phyloP scores from a whole-genome alignment of 2,113 vertebrate genomes.

The Desmodus rotundus region DNA sequence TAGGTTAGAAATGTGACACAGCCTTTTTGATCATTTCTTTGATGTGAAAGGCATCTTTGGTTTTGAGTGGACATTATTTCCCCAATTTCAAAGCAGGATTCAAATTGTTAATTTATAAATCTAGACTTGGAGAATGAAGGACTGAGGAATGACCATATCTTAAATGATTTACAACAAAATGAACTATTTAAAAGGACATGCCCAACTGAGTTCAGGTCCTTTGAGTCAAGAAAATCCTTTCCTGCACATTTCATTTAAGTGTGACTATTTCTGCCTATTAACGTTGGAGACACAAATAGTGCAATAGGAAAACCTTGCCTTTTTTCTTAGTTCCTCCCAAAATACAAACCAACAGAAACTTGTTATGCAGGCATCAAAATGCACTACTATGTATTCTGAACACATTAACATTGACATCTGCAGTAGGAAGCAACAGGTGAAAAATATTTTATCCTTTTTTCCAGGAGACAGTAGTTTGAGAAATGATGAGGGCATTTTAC shows the following conservation, averaged over 20 bases:
- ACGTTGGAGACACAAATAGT: slow-evolving; percentile 89
- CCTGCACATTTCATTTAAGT: slow-evolving; percentile 92
- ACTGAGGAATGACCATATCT: slow-evolving; percentile 77
- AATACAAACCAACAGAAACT: slow-evolving; percentile 75
- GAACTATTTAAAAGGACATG: slow-evolving; percentile 78
- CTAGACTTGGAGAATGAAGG: slow-evolving; percentile 83
- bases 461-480: slow-evolving; percentile 81
- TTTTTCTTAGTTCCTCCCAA: slow-evolving; percentile 80
- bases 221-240: slow-evolving; percentile 80
- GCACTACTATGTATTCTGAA: slow-evolving; percentile 91
- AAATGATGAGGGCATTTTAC: slow-evolving; percentile 83
- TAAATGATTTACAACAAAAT: slow-evolving; percentile 80
- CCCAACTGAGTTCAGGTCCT: slow-evolving; percentile 81
- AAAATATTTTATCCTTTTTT: slow-evolving; percentile 78
- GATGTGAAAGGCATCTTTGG: slow-evolving; percentile 89
- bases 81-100: slow-evolving; percentile 88
- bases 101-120: slow-evolving; percentile 92
- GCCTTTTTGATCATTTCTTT: slow-evolving; percentile 93
- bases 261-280: slow-evolving; percentile 86
- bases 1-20: slow-evolving; percentile 96
- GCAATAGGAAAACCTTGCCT: slow-evolving; percentile 89
- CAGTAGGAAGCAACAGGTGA: slow-evolving; percentile 85
- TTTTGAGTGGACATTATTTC: slow-evolving; percentile 90
- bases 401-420: slow-evolving; percentile 85
- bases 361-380: slow-evolving; percentile 89